phyloP scores from a whole-genome alignment of 2,797 vertebrate species.

The Coregonus sp. region DNA sequence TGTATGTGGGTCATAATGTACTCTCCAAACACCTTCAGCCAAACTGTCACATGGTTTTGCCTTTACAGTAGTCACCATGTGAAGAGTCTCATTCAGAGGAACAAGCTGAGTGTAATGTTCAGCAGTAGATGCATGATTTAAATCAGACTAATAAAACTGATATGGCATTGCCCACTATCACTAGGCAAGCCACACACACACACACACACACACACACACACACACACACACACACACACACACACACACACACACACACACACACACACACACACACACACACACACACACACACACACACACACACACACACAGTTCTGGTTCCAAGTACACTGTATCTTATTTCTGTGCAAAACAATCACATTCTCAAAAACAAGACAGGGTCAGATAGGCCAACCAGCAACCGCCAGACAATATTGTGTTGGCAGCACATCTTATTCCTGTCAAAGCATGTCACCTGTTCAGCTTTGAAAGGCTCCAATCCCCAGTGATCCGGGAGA shows the following conservation, averaged over 20 bases:
- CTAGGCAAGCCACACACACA: constrained; percentile 2
- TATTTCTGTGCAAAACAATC: neutral
- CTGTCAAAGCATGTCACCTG: constrained; percentile 5
- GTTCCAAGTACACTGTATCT: neutral
- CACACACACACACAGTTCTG: neutral
- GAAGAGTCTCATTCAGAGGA: neutral
- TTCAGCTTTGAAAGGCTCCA: neutral
- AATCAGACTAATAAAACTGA: neutral
- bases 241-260: neutral
- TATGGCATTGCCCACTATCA: neutral
- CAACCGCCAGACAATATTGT: neutral
- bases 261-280: neutral
- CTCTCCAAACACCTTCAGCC: constrained; percentile 26
- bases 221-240: constrained; percentile 1
- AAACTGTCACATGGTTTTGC: neutral
- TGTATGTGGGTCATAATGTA: constrained; percentile 12
- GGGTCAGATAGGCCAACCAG: neutral
- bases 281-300: constrained; percentile 3
- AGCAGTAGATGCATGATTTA: neutral
- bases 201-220: constrained; percentile 14
- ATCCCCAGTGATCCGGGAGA: constrained; percentile 10
- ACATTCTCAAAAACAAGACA: neutral
- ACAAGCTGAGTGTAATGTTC: neutral
- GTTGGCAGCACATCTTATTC: constrained; percentile 7
- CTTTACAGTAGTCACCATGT: neutral